Conservation (phyloP, 2,113 vertebrate genomes). For the Myotis lucifugus region DNA sequence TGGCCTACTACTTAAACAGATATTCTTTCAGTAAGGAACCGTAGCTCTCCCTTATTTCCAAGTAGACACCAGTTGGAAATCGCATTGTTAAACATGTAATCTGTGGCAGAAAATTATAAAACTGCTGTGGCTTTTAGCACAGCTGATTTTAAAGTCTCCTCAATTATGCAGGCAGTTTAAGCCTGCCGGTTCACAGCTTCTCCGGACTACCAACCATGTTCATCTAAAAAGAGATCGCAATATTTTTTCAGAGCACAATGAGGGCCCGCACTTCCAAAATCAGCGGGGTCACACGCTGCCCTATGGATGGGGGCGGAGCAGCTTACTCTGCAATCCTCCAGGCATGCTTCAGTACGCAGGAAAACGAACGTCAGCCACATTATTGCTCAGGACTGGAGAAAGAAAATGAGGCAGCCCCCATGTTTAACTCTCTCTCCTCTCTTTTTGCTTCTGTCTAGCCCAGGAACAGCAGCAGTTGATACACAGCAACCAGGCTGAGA, state of each 20-base stretch:
- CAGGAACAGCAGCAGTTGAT: constrained; percentile 65
- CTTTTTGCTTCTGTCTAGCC: constrained; percentile 61
- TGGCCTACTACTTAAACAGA: background rate
- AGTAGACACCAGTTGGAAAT: background rate
- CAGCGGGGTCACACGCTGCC: fast-evolving
- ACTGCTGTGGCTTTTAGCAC: background rate
- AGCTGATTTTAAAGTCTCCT: background rate
- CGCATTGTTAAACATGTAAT: background rate
- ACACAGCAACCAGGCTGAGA: constrained; percentile 84
- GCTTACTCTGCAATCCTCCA: background rate
- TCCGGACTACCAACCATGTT: background rate
- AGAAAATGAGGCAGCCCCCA: background rate
- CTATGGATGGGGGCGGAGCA: fast-evolving
- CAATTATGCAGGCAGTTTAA: background rate
- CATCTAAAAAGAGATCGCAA: background rate
- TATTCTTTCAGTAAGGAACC: background rate
- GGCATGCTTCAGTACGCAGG: background rate
- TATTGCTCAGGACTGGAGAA: background rate
- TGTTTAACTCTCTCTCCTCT: constrained; percentile 8
- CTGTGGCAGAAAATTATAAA: background rate
- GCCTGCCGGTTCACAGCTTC: background rate
- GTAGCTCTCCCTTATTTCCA: background rate
- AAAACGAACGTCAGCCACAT: background rate
- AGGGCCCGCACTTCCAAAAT: background rate
- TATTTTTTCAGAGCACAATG: background rate